Evolutionary conservation across 2,113 vertebrate genomes (phyloP), one percentile per base, ranked within the genome.

Genomic region (Excalfactoria chinensis): DNA sequence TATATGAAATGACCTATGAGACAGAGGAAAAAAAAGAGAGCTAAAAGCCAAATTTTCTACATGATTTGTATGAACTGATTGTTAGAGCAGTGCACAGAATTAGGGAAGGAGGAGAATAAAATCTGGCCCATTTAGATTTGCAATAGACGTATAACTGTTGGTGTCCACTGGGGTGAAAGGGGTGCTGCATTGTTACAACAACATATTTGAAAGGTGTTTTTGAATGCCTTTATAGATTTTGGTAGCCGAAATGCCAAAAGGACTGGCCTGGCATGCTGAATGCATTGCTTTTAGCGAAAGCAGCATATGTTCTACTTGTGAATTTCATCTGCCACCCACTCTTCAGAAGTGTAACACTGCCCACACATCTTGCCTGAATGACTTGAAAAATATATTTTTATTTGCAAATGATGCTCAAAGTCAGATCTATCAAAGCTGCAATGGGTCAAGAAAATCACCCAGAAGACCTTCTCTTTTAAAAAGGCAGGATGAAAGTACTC

Each of bases 271-370:
- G 67, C 81, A 67, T 18, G 9, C 11, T 6, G 4, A 72, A 30
- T 3, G 62, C 76, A 5, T 28, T 46, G 55, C 84, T 94, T 89
- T 87, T 43, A 74, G 35, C 87, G 84, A 79, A 81, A 76, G 89
- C 59, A 92, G 84, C 86, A 76, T 94, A 92, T 95, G 93, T 67
- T 94, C 82, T 4, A 44, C 91, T 82, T 72, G 71, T 41, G 87
- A 77, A 87, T 92, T 84, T 96, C 86, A 93, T 87, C 87, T 95
- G 82, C 89, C 86, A 80, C 86, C 93, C 91, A 83, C 86, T 94
- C 91, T 25, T 91, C 25, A 11, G 89, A 79, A 93, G 74, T 37
- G 43, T 64, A 82, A 41, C 59, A 18, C 89, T 92, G 87, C 89
- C 79, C 92, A 93, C 92, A 91, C 11, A 7, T 85, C 90, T 95